Evolutionary conservation across 2,888 invertebrate species (phyloP), one percentile per base, ranked within the genome.

Genomic region (Epiperipatus broadwayi): DNA sequence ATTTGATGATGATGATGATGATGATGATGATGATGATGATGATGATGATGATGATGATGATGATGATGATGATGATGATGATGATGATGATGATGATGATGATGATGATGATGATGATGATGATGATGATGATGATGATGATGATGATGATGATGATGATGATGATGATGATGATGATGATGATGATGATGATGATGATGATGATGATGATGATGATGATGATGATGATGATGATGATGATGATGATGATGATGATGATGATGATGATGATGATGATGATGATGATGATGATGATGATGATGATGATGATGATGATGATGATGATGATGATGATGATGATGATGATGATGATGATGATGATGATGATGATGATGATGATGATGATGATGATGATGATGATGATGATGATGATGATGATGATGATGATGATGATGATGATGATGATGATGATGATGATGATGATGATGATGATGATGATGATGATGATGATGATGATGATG

Each of bases 21-120:
- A 25, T 25, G 25, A 25, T 25, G 25, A 25, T 25, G 25, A 25
- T 25, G 25, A 25, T 25, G 25, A 25, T 25, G 25, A 25, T 25
- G 25, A 25, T 25, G 25, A 25, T 25, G 25, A 25, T 25, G 25
- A n/a, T 25, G 25, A 25, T 25, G 25, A 25, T 25, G 25, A 25
- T 25, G 25, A 25, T 25, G 25, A 25, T 25, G 25, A 25, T 25
- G 25, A 25, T 25, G 25, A 25, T 25, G 25, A 25, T 25, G 25
- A 25, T 25, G 25, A 25, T 25, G 25, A 25, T 25, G 25, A 25
- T 25, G 25, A 25, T 25, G 25, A 25, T 25, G 25, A 25, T 25
- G 25, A 25, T 25, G 25, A 25, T 25, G 25, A 25, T 25, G 25
- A 25, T 25, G 25, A 25, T 25, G 25, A 25, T 25, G 25, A 25